A percentile compares a stretch with the other conserved stretches of the same genome.
Evolutionary conservation across 2,113 vertebrate species (phyloP).

Genomic region (Procavia capensis): DNA sequence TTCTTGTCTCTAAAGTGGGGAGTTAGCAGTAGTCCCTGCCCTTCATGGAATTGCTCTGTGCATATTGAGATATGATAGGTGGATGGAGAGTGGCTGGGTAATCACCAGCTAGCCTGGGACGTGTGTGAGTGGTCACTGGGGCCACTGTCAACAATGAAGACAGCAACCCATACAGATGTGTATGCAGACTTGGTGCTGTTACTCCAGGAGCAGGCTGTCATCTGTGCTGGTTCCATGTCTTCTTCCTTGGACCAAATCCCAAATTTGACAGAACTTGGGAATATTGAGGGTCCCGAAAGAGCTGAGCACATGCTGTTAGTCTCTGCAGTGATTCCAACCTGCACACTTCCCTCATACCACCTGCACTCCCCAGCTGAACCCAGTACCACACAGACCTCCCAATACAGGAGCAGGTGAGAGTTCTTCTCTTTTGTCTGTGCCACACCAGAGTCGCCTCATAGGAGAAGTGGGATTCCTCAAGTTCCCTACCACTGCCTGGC

Average conservation of each 20-base stretch:
- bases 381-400: background rate
- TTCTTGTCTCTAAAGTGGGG: background rate
- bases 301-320: rapidly evolving
- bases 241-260: background rate
- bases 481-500: background rate
- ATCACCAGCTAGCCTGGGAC: background rate
- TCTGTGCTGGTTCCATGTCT: background rate
- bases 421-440: background rate
- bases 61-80: background rate
- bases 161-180: background rate
- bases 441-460: background rate
- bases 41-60: background rate
- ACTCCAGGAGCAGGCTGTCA: background rate
- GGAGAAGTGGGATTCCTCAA: background rate
- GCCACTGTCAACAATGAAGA: background rate
- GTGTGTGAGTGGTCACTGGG: background rate
- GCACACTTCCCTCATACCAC: background rate
- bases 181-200: background rate
- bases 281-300: background rate
- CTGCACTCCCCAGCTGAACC: background rate
- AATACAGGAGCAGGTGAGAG: rapidly evolving
- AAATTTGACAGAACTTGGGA: background rate
- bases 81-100: background rate
- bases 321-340: background rate
- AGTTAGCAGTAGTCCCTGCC: no score